A percentile compares a stretch with the other conserved stretches of the same genome.
Evolutionary conservation across 2,797 vertebrate species (phyloP).

Genomic region (Vespertilio murinus): DNA sequence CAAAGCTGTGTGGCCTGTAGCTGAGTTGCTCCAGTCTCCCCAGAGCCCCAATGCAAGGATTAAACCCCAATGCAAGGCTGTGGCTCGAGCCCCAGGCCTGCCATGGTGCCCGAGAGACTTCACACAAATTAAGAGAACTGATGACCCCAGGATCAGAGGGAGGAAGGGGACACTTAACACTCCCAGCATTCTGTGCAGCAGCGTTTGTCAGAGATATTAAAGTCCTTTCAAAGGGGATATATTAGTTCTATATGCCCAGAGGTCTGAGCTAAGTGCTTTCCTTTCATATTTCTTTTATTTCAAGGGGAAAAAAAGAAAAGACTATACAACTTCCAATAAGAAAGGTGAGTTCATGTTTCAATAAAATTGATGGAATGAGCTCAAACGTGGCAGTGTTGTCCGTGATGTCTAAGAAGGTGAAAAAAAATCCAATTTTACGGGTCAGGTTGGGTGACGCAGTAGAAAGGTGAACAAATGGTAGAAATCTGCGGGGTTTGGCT

Average conservation of each 20-base stretch:
- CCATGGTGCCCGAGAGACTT: neutral
- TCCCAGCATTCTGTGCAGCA: neutral
- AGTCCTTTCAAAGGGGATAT: neutral
- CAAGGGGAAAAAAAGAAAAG: neutral
- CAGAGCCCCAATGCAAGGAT: neutral
- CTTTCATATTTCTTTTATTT: slow-evolving; percentile 52
- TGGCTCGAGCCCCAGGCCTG: neutral
- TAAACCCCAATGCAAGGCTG: neutral
- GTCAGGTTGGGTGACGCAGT: slow-evolving; percentile 2
- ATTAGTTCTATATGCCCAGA: neutral
- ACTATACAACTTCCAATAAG: slow-evolving; percentile 38
- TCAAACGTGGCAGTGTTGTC: slow-evolving; percentile 23
- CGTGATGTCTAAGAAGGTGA: slow-evolving; percentile 6
- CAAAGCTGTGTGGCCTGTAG: no score
- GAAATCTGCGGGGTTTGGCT: neutral
- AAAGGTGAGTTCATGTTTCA: slow-evolving; percentile 52
- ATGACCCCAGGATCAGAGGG: neutral
- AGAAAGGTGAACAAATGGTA: slow-evolving; percentile 49
- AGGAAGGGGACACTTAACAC: neutral
- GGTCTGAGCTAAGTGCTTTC: slow-evolving; percentile 45
- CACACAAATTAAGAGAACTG: neutral
- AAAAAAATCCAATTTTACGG: slow-evolving; percentile 58
- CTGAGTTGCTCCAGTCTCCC: neutral
- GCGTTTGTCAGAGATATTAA: neutral
- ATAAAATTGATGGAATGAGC: slow-evolving; percentile 54